These are phyloP conservation scores for Ailurus styani DNA, from an alignment of 2,113 vertebrate genomes.

Conservation along the genomic window DNA sequence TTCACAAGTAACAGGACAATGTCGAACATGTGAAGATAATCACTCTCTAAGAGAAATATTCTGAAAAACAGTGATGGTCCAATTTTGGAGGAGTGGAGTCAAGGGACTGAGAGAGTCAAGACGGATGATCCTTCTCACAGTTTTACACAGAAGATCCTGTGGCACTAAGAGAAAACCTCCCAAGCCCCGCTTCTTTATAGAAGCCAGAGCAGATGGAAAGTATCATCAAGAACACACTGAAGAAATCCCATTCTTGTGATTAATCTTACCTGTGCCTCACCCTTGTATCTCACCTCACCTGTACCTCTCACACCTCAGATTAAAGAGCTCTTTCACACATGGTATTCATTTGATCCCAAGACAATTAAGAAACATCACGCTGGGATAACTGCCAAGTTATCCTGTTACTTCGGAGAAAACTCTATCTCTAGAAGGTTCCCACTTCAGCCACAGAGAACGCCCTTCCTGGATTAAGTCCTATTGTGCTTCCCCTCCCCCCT, in stretches of 20 bases:
- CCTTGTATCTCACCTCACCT: neutral
- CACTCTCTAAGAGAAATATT: neutral
- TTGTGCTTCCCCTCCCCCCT: neutral
- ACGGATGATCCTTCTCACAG: neutral
- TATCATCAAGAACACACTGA: neutral
- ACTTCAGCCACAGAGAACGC: neutral
- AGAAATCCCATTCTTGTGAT: neutral
- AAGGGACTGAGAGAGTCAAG: neutral
- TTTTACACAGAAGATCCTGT: neutral
- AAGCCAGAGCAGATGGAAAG: neutral
- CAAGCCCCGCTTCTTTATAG: neutral
- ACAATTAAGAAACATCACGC: neutral
- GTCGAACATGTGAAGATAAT: neutral
- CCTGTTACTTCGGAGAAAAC: neutral
- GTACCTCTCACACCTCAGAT: neutral
- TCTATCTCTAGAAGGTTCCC: neutral
- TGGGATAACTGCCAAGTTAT: constrained; percentile 17
- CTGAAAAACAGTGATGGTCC: neutral
- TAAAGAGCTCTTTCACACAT: neutral
- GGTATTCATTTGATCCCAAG: neutral
- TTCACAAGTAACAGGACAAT: neutral
- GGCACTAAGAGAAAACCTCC: neutral
- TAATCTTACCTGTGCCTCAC: neutral
- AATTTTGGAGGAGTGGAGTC: neutral
- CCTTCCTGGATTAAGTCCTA: neutral